Evolutionary conservation across 1,140 invertebrate genomes (phyloP).

Genomic region (Neodiprion virginianus): DNA sequence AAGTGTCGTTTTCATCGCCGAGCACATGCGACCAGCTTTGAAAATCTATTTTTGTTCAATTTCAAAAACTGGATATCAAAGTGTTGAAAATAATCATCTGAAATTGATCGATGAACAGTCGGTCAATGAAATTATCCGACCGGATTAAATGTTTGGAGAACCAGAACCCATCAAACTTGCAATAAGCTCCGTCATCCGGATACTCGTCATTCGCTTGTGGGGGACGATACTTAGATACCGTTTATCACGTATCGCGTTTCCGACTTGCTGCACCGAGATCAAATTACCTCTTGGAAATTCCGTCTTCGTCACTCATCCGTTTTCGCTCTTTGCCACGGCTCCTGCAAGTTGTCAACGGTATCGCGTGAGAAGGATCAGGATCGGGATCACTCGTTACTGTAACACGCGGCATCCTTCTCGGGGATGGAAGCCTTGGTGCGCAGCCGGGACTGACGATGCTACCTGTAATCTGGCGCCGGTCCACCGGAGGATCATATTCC

Average conservation of each 20-base stretch:
- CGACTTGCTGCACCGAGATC: background rate
- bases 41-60: no score
- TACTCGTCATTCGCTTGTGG: no score
- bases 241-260: background rate
- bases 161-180: no score
- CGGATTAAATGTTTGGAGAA: no score
- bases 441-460: background rate
- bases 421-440: background rate
- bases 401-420: background rate
- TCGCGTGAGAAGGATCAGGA: slow-evolving; percentile 6
- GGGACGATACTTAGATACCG: background rate
- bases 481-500: slow-evolving; percentile 1
- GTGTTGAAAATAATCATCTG: no score
- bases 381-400: slow-evolving; percentile 2
- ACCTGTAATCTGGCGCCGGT: slow-evolving; percentile 4
- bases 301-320: background rate
- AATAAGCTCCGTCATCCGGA: no score
- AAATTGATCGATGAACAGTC: no score
- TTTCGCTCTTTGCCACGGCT: background rate
- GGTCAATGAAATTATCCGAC: no score
- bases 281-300: slow-evolving; percentile 3
- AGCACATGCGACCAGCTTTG: no score
- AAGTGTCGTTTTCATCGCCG: no score
- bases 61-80: no score
- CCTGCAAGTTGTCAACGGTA: background rate